Base-by-base conservation (phyloP, 1,140 invertebrate species). In the Neoseiulus cucumeris region DNA sequence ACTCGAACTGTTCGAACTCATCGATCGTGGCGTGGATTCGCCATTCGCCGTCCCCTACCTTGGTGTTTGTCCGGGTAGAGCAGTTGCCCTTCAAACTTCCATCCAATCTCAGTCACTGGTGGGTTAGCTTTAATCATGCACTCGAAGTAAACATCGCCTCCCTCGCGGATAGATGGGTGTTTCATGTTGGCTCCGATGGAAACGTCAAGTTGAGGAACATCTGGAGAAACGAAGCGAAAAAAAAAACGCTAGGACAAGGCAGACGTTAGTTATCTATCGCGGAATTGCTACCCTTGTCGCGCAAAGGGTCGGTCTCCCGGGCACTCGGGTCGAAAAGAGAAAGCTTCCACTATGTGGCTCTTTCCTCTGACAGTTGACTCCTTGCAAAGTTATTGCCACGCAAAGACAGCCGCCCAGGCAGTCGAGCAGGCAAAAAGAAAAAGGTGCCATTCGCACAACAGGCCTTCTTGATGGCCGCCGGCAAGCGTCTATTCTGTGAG, bases 61-160 rank as follows among this genome's bases (percentile, higher is more conserved):
- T 59, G 51, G 22, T 59, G 51, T 59, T 59, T 66, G 25, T 70
- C 64, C 14, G 66, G 64, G 7, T 67, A 22, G 7, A 72, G 39
- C 2, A 64, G 28, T 42, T 71, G 69, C 2, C 65, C 86, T 70
- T 86, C 83, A 74, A 88, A 86, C 75, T 83, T 87, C 87, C 87
- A 89, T 65, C 83, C 81, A 64, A 89, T 80, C 71, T 85, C 83
- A 73, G 85, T 85, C n/a, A 82, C 82, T 71, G 85, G 84, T 1
- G 89, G 88, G 78, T 90, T 91, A 9, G 87, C 85, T 75, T 85
- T 84, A 67, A 91, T 87, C 73, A 85, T 86, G 76, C 88, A 91
- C 75, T 90, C 88, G 70, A 91, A 86, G 75, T 90, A 90, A 55
- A 91, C 87, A 75, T 91, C 87, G 44, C 85, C 85, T 1, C 87